Evolutionary conservation across 2,113 vertebrate species (phyloP), one percentile per base, ranked within the genome.

Genomic region (Coryphaenoides rupestris): DNA sequence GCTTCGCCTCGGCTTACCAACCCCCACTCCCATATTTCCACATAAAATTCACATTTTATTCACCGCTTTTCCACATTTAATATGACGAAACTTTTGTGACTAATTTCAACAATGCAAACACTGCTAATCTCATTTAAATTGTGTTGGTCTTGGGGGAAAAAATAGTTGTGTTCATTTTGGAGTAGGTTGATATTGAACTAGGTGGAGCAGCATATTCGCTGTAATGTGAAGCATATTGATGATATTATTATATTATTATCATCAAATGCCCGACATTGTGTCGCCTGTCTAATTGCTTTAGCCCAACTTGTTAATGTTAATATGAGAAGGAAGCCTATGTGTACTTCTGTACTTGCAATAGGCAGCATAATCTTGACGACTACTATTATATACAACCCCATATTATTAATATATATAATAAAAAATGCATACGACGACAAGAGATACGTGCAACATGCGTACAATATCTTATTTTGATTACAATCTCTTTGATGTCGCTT

Each of bases 191-290:
- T 86, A 84, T 75, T 66, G 40, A 53, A 72, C 33, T 55, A 82
- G 81, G 79, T 80, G 82, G 83, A 87, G 79, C 81, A 73, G 74
- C 70, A 72, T n/a, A n/a, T 63, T 77, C 68, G 15, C 77, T 77
- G 21, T 68, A 78, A 87, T 78, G 75, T 72, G 75, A 83, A 84
- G 70, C 82, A 82, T 81, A 77, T 82, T 83, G 79, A 83, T 84
- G n/a, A n/a, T n/a, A n/a, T n/a, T n/a, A n/a, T n/a, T n/a, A n/a
- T n/a, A n/a, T n/a, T n/a, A 87, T 85, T 81, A 75, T 78, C 69
- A 73, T 79, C 69, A 81, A 76, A 68, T 59, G 58, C 73, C 47
- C 66, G 86, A 87, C 88, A 87, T 84, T 85, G 81, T 85, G 82
- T 90, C 75, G 83, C 81, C 77, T 55, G 23, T 68, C 61, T 78